Conservation (phyloP, 1,140 invertebrate species). For the Vollenhovia emeryi region DNA sequence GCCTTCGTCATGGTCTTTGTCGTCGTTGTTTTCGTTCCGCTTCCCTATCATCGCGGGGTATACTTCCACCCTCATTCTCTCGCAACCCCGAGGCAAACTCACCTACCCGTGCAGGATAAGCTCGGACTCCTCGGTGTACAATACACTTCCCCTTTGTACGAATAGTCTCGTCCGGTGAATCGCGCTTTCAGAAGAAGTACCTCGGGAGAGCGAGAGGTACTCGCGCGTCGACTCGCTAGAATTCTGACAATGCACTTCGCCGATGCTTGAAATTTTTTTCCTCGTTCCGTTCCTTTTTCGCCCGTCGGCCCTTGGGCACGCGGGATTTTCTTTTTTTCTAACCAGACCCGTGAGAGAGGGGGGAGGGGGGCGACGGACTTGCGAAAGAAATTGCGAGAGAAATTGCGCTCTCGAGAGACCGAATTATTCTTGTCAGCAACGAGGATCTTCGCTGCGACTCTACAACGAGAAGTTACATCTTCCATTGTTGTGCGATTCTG, state of each 20-base stretch:
- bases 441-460: not conserved
- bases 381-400: slow-evolving; percentile 26
- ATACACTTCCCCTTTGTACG: slow-evolving; percentile 41
- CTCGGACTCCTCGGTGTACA: slow-evolving; percentile 43
- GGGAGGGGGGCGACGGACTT: slow-evolving; percentile 29
- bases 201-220: not conserved
- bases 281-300: not conserved
- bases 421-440: slow-evolving; percentile 28
- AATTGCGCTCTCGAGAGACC: slow-evolving; percentile 23
- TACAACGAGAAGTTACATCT: not conserved
- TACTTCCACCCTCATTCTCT: not conserved
- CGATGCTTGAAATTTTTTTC: slow-evolving; percentile 50
- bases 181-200: slow-evolving; percentile 47
- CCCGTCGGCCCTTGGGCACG: slow-evolving; percentile 35
- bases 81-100: slow-evolving; percentile 36
- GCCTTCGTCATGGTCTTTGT: not conserved
- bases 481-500: not conserved
- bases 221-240: slow-evolving; percentile 47
- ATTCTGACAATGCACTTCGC: slow-evolving; percentile 55
- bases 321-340: slow-evolving; percentile 23
- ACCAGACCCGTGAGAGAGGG: slow-evolving; percentile 14
- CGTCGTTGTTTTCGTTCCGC: not conserved
- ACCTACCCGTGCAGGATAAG: slow-evolving; percentile 9
- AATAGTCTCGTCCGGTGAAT: slow-evolving; percentile 51
- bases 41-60: not conserved